Evolutionary conservation across 1,140 invertebrate species (phyloP).

Genomic region (Drosophila pallidifrons): DNA sequence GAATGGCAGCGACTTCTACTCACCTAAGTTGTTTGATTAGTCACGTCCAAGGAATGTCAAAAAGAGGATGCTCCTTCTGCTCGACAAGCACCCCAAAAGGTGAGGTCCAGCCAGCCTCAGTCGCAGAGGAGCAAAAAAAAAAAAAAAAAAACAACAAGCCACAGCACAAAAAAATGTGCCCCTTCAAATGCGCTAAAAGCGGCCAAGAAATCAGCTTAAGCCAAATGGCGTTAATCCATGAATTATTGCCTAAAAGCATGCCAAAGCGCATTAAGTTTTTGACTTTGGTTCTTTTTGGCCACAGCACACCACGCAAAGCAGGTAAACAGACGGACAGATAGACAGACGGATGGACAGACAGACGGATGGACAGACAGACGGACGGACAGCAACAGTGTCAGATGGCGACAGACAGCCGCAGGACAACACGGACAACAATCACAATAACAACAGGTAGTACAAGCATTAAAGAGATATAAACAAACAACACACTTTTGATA

Average conservation of each 20-base stretch:
- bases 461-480: neutral
- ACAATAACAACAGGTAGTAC: conserved; percentile 35
- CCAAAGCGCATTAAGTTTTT: conserved; percentile 81
- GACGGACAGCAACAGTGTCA: neutral
- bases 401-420: conserved; percentile 23
- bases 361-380: conserved; percentile 18
- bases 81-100: conserved; percentile 48
- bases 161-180: neutral
- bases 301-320: conserved; percentile 19
- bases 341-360: conserved; percentile 17
- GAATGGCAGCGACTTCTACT: conserved; percentile 11
- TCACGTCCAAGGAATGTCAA: conserved; percentile 77
- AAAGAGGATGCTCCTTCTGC: conserved; percentile 30
- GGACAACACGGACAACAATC: conserved; percentile 12
- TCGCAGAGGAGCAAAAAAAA: no score
- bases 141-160: neutral
- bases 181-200: conserved; percentile 73
- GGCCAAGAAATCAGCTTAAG: conserved; percentile 77
- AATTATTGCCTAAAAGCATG: conserved; percentile 85
- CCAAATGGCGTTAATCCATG: conserved; percentile 84
- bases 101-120: conserved; percentile 45
- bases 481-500: conserved; percentile 9
- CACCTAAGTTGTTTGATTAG: conserved; percentile 79
- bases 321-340: conserved; percentile 24
- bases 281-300: conserved; percentile 52